Base-by-base conservation (phyloP, 2,113 vertebrate genomes). In the Lynx canadensis region DNA sequence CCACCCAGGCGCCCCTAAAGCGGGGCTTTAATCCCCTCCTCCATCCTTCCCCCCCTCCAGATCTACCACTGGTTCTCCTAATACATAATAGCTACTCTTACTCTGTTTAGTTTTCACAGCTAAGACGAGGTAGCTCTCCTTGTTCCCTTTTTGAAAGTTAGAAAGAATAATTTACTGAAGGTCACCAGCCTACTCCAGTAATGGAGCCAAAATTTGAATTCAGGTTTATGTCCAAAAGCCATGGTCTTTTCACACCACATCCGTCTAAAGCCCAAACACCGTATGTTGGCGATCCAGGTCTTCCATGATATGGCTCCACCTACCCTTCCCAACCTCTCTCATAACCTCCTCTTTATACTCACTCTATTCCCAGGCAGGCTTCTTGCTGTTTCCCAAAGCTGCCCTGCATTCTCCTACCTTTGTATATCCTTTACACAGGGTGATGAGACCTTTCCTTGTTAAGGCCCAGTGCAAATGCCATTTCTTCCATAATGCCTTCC, bases 161-260 rank as follows among this genome's bases (percentile, higher is more conserved):
- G 33, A 25, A 69, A 94, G 86, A 76, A 69, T 69, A 36, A 76
- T 93, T 95, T 91, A n/a, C 36, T 76, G 38, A 71, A 94, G 25
- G 15, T 76, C 57, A 82, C 21, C 8, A n/a, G 19, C 45, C 12
- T 81, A 38, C 48, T 81, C 19, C 15, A 33, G 55, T n/a, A 38
- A 86, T 45, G 14, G 7, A 86, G 27, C 29, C 38, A 87, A 55
- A n/a, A 68, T 91, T 52, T 95, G 21, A 95, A 63, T 4, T 91
- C 68, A 74, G n/a, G 48, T 57, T 86, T 85, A 38, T 74, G 80
- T 82, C 33, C 25, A 81, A 95, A 90, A 48, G 8, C 48, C 57
- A 87, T 41, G 12, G 27, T 86, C 79, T 79, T 65, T 79, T 89
- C 57, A 63, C 38, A 71, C 23, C 38, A 89, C n/a, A 79, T 79